A percentile compares a stretch with the other conserved stretches of the same genome.
phyloP scores from a whole-genome alignment of 1,140 invertebrate genomes.

The Lepidurus couesii region DNA sequence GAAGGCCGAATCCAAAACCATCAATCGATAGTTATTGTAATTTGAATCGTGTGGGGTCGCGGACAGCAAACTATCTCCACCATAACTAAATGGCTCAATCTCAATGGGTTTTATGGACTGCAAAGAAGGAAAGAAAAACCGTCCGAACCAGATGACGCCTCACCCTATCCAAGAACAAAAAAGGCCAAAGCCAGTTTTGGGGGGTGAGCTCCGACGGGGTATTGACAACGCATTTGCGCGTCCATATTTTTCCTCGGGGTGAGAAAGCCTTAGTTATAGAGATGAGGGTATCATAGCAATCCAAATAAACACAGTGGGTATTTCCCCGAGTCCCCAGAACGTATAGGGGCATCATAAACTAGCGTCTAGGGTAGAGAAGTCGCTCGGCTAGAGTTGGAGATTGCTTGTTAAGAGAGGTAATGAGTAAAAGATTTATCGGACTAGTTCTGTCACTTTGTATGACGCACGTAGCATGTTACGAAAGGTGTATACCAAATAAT shows the following conservation, averaged over 20 bases:
- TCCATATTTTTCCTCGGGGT: neutral
- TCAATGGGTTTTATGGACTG: slow-evolving; percentile 19
- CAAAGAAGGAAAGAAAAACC: slow-evolving; percentile 16
- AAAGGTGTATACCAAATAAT: neutral
- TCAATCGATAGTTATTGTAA: slow-evolving; percentile 13
- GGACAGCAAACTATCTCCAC: neutral
- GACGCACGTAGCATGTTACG: neutral
- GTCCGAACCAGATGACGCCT: slow-evolving; percentile 7
- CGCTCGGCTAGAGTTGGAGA: neutral
- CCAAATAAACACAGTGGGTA: too few species aligned
- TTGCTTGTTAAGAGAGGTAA: slow-evolving; percentile 5
- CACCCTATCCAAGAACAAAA: neutral
- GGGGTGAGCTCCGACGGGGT: neutral
- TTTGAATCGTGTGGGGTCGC: slow-evolving; percentile 3
- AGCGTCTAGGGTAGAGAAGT: too few species aligned
- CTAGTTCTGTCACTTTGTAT: neutral
- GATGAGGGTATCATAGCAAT: neutral
- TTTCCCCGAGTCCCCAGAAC: too few species aligned
- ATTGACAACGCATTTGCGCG: slow-evolving; percentile 2
- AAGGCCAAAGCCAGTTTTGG: neutral
- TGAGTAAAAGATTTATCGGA: neutral
- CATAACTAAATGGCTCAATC: slow-evolving; percentile 9
- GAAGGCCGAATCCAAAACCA: neutral
- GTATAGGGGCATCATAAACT: too few species aligned
- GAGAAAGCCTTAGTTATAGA: neutral